A percentile compares a stretch with the other conserved stretches of the same genome.
Conservation (phyloP, 2,113 vertebrate genomes). For the Prionailurus viverrinus region DNA sequence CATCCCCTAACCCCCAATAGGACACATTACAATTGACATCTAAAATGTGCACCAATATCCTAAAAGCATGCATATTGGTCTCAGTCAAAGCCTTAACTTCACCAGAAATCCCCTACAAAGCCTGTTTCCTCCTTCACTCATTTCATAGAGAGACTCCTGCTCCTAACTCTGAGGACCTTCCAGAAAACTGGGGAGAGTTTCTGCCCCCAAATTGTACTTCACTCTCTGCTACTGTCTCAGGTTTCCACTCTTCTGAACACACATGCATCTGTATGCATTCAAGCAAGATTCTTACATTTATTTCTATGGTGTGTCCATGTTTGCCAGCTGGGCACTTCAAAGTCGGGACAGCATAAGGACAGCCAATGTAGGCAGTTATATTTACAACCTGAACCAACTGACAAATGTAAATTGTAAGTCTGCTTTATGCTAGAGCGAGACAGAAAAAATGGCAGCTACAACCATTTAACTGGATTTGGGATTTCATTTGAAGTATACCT, state of each 20-base stretch:
- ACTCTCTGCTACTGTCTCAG: neutral
- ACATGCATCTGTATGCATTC: neutral
- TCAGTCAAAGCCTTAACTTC: neutral
- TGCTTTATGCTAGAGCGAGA: slow-evolving; percentile 7
- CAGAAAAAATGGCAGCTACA: neutral
- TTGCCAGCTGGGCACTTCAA: neutral
- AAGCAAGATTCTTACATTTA: neutral
- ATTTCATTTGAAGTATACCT: slow-evolving; percentile 24
- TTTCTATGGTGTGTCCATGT: neutral
- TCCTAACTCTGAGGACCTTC: neutral
- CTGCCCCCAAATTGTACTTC: neutral
- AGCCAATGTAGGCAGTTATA: neutral
- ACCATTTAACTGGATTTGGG: neutral
- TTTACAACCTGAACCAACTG: slow-evolving; percentile 7
- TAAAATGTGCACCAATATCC: neutral
- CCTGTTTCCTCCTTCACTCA: neutral
- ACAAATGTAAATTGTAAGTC: slow-evolving; percentile 55
- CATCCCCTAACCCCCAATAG: neutral
- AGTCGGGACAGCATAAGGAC: neutral
- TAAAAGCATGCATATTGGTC: neutral
- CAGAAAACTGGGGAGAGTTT: neutral
- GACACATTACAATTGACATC: neutral
- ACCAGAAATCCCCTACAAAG: neutral
- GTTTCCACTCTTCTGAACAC: neutral
- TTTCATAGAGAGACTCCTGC: neutral